Percentiles rank a stretch among this genome's conserved stretches.
Conservation (phyloP, 2,888 invertebrate species). For the Marronus borbonicus region DNA sequence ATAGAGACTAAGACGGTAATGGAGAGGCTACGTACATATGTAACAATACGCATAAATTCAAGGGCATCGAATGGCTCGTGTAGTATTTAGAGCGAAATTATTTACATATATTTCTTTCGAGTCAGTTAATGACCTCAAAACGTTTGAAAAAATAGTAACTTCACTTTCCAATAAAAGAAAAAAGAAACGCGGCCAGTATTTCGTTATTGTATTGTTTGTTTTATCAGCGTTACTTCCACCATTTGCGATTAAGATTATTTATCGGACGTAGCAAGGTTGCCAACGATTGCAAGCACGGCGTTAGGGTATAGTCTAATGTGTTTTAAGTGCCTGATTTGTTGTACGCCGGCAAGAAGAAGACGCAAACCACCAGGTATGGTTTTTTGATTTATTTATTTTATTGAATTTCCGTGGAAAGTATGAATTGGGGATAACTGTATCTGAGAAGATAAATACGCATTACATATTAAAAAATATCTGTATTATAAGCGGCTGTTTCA, state of each 20-base stretch:
- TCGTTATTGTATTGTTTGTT: too few species aligned
- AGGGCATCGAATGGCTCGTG: neutral
- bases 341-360: conserved; percentile 17
- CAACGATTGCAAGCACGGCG: neutral
- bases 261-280: conserved; percentile 1
- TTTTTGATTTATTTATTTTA: neutral
- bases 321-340: conserved; percentile 35
- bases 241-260: conserved; percentile 18
- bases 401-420: too few species aligned
- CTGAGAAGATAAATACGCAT: too few species aligned
- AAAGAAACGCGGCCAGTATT: too few species aligned
- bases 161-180: too few species aligned
- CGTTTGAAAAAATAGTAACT: too few species aligned
- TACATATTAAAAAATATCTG: too few species aligned
- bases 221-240: conserved; percentile 18
- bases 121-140: too few species aligned
- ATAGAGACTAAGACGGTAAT: neutral
- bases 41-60: conserved; percentile 9
- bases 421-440: too few species aligned
- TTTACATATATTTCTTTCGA: too few species aligned
- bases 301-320: conserved; percentile 10
- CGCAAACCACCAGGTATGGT: conserved; percentile 22
- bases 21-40: neutral
- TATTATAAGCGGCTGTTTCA: too few species aligned
- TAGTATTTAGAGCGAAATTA: too few species aligned